Evolutionary conservation across 2,113 vertebrate genomes (phyloP), one percentile per base, ranked within the genome.

Genomic region (Rhabdomys dilectus): DNA sequence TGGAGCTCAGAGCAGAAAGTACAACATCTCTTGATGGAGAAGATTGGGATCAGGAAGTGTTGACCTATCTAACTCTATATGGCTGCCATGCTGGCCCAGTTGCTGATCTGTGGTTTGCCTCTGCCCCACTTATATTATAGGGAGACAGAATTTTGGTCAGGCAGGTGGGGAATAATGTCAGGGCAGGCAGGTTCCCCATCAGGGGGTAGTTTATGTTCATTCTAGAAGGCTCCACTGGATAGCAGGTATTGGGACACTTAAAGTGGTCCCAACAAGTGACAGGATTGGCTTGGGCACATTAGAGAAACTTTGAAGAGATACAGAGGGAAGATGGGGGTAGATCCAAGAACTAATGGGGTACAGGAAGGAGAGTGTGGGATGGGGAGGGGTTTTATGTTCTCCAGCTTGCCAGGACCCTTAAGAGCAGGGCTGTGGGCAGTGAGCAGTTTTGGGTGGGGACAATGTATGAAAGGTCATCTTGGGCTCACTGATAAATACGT

Each of bases 341-440:
- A 26, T 58, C 78, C 0, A 22, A 22, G 64, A 56, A 36, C 9
- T 73, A 24, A 34, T 36, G 16, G 6, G 9, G 51, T 6, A 53
- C 2, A 22, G 29, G 53, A 24, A 26, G 16, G 68, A 22, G 53
- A 2, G 64, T 10, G 19, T 39, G 7, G 17, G 8, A 2, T 24
- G 11, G 31, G 64, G 31, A 34, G 36, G 5, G 19, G 17, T 42
- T 11, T 34, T 64, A 66, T 42, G 66, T 24, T 31, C 72, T 45
- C 16, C 0, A 1, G 36, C 31, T 21, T 6, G 15, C 75, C 31
- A 8, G 31, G 11, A 12, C 17, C 26, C 31, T 24, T 24, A 4
- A 13, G 56, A 29, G 24, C 39, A 10, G 70, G 24, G 31, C 56
- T 3, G 64, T 3, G 11, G 39, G 1, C 53, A 3, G 76, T 3